Evolutionary conservation across 2,113 vertebrate genomes (phyloP).

Genomic region (Danionella cerebrum): DNA sequence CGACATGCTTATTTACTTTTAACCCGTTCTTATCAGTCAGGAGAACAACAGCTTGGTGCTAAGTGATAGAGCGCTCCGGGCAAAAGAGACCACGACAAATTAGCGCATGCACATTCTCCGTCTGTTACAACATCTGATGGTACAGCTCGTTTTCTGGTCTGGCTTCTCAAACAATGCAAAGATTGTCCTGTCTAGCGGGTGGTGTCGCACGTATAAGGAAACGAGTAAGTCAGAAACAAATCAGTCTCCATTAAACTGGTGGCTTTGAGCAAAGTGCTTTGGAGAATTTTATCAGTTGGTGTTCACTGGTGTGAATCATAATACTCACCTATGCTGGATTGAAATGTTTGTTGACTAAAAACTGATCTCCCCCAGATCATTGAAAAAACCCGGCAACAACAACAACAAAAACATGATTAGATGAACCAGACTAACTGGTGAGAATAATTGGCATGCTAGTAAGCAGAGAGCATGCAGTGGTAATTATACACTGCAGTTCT

Average conservation of each 20-base stretch:
- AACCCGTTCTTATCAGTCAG: neutral
- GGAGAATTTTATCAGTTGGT: neutral
- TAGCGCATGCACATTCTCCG: constrained; percentile 11
- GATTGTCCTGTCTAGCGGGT: neutral
- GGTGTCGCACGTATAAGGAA: constrained; percentile 8
- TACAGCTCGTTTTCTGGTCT: neutral
- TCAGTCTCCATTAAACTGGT: constrained; percentile 37
- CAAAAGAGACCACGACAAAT: constrained; percentile 17
- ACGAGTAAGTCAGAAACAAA: constrained; percentile 27
- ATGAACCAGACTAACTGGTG: constrained; percentile 56
- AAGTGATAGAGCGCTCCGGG: constrained; percentile 10
- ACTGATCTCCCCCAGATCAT: neutral
- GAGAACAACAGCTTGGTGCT: constrained; percentile 4
- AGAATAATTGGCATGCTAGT: constrained; percentile 51
- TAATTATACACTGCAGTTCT: constrained; percentile 53
- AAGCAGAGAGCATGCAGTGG: constrained; percentile 43
- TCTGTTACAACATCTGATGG: constrained; percentile 19
- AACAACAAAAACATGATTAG: constrained; percentile 26
- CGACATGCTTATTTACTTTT: constrained; percentile 17
- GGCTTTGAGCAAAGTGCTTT: constrained; percentile 6
- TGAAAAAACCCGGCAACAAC: neutral
- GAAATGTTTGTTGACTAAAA: neutral
- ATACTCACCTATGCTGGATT: neutral
- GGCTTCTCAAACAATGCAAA: neutral
- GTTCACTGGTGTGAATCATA: neutral